These are phyloP conservation scores for Sinocyclocheilus grahami DNA, from an alignment of 2,113 vertebrate species.

Conservation along the genomic window DNA sequence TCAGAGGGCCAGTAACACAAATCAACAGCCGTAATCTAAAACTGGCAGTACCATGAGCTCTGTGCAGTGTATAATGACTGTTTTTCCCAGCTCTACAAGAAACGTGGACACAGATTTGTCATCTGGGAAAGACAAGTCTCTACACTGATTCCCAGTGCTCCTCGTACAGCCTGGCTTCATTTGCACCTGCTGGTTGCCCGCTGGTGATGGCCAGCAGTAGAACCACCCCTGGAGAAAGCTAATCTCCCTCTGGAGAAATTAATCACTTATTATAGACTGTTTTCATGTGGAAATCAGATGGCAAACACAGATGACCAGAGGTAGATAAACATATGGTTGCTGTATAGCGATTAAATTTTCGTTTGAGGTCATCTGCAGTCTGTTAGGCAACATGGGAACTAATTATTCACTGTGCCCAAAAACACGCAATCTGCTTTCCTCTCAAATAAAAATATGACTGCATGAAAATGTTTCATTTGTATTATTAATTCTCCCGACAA, in stretches of 20 bases:
- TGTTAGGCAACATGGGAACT: not conserved
- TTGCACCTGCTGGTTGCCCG: conserved; percentile 47
- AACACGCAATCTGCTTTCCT: not conserved
- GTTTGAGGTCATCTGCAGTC: too few species aligned
- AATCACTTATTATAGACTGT: conserved; percentile 7
- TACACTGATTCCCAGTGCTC: not conserved
- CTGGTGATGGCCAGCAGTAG: not conserved
- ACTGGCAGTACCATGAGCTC: not conserved
- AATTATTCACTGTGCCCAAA: not conserved
- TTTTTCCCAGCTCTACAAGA: conserved; percentile 16
- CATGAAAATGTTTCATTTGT: not conserved
- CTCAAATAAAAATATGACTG: conserved; percentile 14
- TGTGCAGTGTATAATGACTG: not conserved
- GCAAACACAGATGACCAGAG: conserved; percentile 37
- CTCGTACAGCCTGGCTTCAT: conserved; percentile 26
- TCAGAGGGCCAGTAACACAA: not conserved
- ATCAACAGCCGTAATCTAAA: not conserved
- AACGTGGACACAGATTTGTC: conserved; percentile 28
- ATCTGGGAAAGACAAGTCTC: conserved; percentile 30
- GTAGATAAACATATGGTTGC: conserved; percentile 10
- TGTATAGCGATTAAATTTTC: not conserved
- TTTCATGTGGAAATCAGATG: conserved; percentile 40
- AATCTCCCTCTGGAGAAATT: conserved; percentile 44
- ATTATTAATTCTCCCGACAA: not conserved
- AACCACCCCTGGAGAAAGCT: not conserved